These are phyloP conservation scores for Cyphomyrmex costatus DNA, from an alignment of 1,140 invertebrate species.

Conservation along the genomic window DNA sequence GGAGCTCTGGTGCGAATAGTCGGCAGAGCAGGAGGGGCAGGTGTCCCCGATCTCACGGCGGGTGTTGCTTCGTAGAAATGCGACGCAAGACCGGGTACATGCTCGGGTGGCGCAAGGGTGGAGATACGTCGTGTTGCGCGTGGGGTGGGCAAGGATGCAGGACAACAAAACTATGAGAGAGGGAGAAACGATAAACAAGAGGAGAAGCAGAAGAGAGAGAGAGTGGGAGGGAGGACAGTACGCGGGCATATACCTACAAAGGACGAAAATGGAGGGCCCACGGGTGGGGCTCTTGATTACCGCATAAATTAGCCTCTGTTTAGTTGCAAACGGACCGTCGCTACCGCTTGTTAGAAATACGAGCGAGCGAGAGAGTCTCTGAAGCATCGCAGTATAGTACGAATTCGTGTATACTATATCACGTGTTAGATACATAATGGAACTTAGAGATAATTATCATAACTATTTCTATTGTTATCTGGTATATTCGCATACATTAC, in stretches of 20 bases:
- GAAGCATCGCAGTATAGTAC: conserved; percentile 8
- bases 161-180: conserved; percentile 44
- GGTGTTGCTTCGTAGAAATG: conserved; percentile 65
- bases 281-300: conserved; percentile 72
- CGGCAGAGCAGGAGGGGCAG: conserved; percentile 59
- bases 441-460: conserved; percentile 53
- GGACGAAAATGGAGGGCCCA: conserved; percentile 67
- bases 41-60: conserved; percentile 74
- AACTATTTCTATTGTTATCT: not conserved
- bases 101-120: not conserved
- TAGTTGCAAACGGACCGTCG: conserved; percentile 70
- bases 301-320: conserved; percentile 78
- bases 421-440: conserved; percentile 6
- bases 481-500: too few relatives aligned
- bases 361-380: conserved; percentile 9
- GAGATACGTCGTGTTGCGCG: conserved; percentile 17
- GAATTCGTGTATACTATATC: conserved; percentile 25
- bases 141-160: conserved; percentile 18
- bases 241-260: conserved; percentile 67
- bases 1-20: conserved; percentile 21
- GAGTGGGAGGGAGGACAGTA: conserved; percentile 30
- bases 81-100: conserved; percentile 22
- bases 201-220: not conserved
- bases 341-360: conserved; percentile 45
- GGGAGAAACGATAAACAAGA: conserved; percentile 6